These are phyloP conservation scores for Gryllus longicercus DNA, from an alignment of 2,888 invertebrate species.

Conservation along the genomic window DNA sequence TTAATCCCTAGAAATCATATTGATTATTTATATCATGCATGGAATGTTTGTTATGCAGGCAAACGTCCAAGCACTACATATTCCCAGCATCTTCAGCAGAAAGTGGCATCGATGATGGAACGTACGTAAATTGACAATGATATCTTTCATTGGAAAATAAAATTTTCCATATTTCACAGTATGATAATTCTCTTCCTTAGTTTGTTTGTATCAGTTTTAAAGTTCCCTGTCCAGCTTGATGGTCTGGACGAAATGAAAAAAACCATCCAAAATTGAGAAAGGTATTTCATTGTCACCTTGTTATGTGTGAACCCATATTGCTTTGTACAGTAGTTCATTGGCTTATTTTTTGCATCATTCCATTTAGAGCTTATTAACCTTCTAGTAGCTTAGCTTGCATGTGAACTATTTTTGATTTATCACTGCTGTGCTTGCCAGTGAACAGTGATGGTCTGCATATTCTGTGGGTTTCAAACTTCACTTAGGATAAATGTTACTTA, in stretches of 20 bases:
- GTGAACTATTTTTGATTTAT: not conserved
- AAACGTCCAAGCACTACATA: conserved; percentile 45
- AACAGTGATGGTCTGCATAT: not conserved
- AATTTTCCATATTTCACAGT: not conserved
- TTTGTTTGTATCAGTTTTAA: not conserved
- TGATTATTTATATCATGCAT: not conserved
- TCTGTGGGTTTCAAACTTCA: conserved; percentile 2
- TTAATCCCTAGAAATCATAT: too few species aligned
- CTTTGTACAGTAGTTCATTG: not conserved
- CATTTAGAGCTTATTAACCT: not conserved
- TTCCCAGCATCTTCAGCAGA: conserved; percentile 51
- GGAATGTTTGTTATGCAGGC: conserved; percentile 34
- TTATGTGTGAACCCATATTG: not conserved
- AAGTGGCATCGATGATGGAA: conserved; percentile 50
- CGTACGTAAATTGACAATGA: conserved; percentile 46
- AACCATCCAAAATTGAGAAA: conserved; percentile 9
- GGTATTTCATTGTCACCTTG: conserved; percentile 2
- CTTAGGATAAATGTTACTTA: not conserved
- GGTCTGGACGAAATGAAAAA: not conserved
- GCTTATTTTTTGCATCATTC: not conserved
- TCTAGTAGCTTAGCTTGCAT: not conserved
- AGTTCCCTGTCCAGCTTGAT: not conserved
- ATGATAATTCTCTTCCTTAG: not conserved
- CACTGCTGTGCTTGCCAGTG: not conserved
- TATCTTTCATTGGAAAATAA: conserved; percentile 4